Conservation (phyloP, 2,888 invertebrate genomes). For the Clepsis dumicolana region DNA sequence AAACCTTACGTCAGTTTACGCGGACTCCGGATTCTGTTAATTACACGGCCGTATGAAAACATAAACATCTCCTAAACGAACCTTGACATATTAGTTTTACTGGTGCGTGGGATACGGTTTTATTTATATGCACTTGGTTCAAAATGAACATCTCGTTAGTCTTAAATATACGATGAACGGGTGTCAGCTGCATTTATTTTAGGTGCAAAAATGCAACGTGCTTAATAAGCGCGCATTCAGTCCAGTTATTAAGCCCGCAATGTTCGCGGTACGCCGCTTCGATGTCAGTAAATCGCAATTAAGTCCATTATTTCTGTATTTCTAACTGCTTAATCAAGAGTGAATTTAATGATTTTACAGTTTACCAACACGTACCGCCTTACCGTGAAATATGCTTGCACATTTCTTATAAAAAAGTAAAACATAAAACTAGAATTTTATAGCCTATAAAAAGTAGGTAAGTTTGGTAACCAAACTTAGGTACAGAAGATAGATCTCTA, state of each 20-base stretch:
- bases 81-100: slow-evolving; percentile 77
- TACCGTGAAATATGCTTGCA: not conserved
- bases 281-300: slow-evolving; percentile 23
- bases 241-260: slow-evolving; percentile 27
- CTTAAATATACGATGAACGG: slow-evolving; percentile 44
- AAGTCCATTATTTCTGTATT: slow-evolving; percentile 37
- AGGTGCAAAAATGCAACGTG: slow-evolving; percentile 19
- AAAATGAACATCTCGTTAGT: slow-evolving; percentile 48
- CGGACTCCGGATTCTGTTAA: slow-evolving; percentile 61
- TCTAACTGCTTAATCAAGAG: slow-evolving; percentile 16
- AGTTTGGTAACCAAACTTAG: too few relatives aligned
- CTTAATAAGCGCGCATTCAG: slow-evolving; percentile 29
- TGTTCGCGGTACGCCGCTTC: slow-evolving; percentile 30
- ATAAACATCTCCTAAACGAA: slow-evolving; percentile 65
- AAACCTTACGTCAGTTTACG: slow-evolving; percentile 55
- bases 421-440: not conserved
- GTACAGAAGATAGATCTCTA: not conserved
- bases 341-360: slow-evolving; percentile 7
- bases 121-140: slow-evolving; percentile 59
- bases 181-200: slow-evolving; percentile 27
- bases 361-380: not conserved
- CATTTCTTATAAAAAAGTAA: not conserved
- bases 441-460: not conserved
- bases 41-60: slow-evolving; percentile 63
- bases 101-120: slow-evolving; percentile 64